Evolutionary conservation across 2,113 vertebrate genomes (phyloP).

Genomic region (Polyodon spathula): DNA sequence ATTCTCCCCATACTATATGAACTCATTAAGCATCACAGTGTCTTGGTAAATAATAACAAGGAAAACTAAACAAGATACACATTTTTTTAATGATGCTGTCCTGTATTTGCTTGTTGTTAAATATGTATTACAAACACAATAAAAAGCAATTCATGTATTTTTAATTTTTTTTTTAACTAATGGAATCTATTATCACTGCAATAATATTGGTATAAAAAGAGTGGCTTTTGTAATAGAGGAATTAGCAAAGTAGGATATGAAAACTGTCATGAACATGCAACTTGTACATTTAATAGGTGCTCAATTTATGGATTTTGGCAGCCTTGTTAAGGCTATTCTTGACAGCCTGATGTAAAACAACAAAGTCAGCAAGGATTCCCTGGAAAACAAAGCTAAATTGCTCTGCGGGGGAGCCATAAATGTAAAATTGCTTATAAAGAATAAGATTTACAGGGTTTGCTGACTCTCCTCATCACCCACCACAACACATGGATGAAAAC

Average conservation of each 20-base stretch:
- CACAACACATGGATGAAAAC: conserved; percentile 38
- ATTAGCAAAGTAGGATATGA: neutral
- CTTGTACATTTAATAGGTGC: conserved; percentile 11
- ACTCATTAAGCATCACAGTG: too few species aligned
- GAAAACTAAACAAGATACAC: too few species aligned
- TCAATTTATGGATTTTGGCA: conserved; percentile 14
- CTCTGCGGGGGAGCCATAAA: conserved; percentile 29
- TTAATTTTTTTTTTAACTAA: too few species aligned
- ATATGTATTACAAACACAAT: too few species aligned
- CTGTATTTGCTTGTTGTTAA: too few species aligned
- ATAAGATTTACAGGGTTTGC: conserved; percentile 48
- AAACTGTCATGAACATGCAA: neutral
- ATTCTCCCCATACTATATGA: too few species aligned
- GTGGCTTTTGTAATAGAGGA: conserved; percentile 5
- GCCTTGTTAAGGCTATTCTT: conserved; percentile 8
- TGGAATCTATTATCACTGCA: too few species aligned
- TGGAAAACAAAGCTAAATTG: conserved; percentile 1
- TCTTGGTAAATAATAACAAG: too few species aligned
- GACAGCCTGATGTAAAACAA: conserved; percentile 14
- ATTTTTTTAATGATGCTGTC: too few species aligned
- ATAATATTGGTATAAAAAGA: too few species aligned
- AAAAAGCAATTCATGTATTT: too few species aligned
- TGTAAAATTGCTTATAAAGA: conserved; percentile 27
- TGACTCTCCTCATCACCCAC: conserved; percentile 39
- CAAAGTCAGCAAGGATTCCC: neutral